Percentiles rank a stretch among this genome's conserved stretches.
These are phyloP conservation scores for Mesaphorura yosii DNA, from an alignment of 1,140 invertebrate genomes.

Conservation along the genomic window DNA sequence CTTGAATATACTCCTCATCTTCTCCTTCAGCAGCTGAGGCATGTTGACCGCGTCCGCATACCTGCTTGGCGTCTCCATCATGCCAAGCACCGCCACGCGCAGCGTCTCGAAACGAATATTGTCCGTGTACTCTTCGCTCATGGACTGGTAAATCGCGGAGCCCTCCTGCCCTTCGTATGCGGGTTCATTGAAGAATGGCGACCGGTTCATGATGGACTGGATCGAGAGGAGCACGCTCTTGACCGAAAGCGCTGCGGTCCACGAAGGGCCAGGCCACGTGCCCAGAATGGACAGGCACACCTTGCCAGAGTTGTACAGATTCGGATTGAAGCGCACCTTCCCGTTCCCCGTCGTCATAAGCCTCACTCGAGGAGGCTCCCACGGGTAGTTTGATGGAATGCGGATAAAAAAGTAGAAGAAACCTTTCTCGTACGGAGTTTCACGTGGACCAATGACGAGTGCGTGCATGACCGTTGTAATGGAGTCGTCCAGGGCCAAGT, in stretches of 20 bases:
- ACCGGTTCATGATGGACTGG: conserved; percentile 48
- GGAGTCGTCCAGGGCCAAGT: conserved; percentile 45
- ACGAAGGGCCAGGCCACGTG: conserved; percentile 49
- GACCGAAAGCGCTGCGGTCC: conserved; percentile 48
- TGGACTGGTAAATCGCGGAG: conserved; percentile 42
- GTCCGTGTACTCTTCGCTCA: conserved; percentile 37
- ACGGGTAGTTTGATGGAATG: conserved; percentile 46
- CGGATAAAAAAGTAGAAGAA: conserved; percentile 50
- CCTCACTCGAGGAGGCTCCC: conserved; percentile 46
- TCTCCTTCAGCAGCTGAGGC: too few species aligned
- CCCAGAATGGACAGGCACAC: conserved; percentile 53
- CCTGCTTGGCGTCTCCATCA: conserved; percentile 38
- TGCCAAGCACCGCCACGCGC: conserved; percentile 41
- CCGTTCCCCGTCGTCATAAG: conserved; percentile 50
- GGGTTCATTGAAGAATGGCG: conserved; percentile 50
- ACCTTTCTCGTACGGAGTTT: conserved; percentile 55
- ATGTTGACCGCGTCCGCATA: background rate
- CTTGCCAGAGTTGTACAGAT: conserved; percentile 51
- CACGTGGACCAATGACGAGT: conserved; percentile 50
- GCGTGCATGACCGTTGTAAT: conserved; percentile 47
- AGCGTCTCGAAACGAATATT: conserved; percentile 41
- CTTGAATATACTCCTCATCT: too few species aligned
- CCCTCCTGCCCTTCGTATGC: background rate
- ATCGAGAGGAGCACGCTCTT: conserved; percentile 48
- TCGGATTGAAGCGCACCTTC: conserved; percentile 51